Evolutionary conservation across 2,113 vertebrate genomes (phyloP), one percentile per base, ranked within the genome.

Genomic region (Pelvicachromis taeniatus): DNA sequence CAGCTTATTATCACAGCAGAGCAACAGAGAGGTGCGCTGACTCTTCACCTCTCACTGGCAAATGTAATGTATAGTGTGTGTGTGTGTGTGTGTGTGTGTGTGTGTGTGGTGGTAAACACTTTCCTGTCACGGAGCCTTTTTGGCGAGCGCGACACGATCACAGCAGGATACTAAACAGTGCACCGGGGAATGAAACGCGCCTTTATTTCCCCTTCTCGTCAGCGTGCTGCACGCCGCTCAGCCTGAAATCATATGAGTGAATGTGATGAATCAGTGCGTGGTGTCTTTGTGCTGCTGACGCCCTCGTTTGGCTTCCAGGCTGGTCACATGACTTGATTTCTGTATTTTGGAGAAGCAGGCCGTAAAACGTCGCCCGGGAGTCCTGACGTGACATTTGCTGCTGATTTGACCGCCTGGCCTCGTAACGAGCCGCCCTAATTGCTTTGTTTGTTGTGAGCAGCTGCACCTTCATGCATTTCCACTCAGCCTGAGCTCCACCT

Each of bases 1-100:
- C 85, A 87, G 80, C 35, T 42, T 78, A 63, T 89, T 85, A 87
- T 86, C 85, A 87, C 78, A 68, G 79, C 75, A 14, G 54, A 80
- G 80, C 23, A 54, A 55, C 82, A 59, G 59, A 29, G 65, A 85
- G 68, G 35, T 53, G 80, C 70, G 4, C 80, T 42, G 31, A 61
- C 26, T 42, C 56, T 77, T 78, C 79, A 19, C 40, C 58, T 82
- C 16, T 33, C 75, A 55, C 7, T 2, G 58, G 9, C 26, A 8
- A 5, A 75, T 50, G 42, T 19, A 19, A 7, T 19, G 65, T 73
- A 4, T 70, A 11, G 21, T 5, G 33, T 33, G 33, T 7, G 33
- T 7, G 33, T 33, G 5, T 45, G 12, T 45, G 42, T 13, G 13
- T 45, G 38, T 4, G 40, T 11, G 11, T 26, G 54, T 26, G 53